A percentile compares a stretch with the other conserved stretches of the same genome.
These are phyloP conservation scores for Rhinopomastus cyanomelas DNA, from an alignment of 2,113 vertebrate species.

Conservation along the genomic window DNA sequence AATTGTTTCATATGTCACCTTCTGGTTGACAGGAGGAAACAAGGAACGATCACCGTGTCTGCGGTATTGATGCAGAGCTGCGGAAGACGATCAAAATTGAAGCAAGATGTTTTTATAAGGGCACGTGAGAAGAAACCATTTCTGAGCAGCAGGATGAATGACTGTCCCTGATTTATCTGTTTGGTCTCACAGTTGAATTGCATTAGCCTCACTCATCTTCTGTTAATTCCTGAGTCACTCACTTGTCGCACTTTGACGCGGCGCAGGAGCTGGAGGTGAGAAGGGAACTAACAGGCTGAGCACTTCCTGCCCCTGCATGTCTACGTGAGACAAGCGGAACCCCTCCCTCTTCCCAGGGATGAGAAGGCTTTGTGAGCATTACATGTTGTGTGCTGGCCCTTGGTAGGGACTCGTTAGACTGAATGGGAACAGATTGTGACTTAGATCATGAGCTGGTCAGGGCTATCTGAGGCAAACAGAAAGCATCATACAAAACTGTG, in stretches of 20 bases:
- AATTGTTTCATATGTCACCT: conserved; percentile 1
- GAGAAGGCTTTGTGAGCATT: background rate
- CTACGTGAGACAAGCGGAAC: background rate
- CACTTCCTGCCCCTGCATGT: background rate
- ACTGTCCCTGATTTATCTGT: background rate
- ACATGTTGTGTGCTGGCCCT: background rate
- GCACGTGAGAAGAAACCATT: conserved; percentile 3
- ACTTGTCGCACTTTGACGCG: background rate
- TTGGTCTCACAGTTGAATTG: background rate
- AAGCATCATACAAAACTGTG: background rate
- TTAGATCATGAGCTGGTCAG: background rate
- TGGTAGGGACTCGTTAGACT: background rate
- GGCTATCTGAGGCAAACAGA: background rate
- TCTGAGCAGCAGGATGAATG: background rate
- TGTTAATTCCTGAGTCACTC: background rate
- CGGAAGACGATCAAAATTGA: background rate
- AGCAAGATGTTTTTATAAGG: background rate
- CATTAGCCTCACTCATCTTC: background rate
- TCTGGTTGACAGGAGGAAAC: background rate
- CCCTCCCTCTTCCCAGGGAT: background rate
- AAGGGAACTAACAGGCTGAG: background rate
- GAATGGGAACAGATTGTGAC: too few relatives aligned
- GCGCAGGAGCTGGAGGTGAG: background rate
- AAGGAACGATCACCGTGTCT: background rate
- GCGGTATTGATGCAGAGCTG: background rate